A percentile compares a stretch with the other conserved stretches of the same genome.
Evolutionary conservation across 2,888 invertebrate species (phyloP).

Genomic region (Abrostola tripartita): DNA sequence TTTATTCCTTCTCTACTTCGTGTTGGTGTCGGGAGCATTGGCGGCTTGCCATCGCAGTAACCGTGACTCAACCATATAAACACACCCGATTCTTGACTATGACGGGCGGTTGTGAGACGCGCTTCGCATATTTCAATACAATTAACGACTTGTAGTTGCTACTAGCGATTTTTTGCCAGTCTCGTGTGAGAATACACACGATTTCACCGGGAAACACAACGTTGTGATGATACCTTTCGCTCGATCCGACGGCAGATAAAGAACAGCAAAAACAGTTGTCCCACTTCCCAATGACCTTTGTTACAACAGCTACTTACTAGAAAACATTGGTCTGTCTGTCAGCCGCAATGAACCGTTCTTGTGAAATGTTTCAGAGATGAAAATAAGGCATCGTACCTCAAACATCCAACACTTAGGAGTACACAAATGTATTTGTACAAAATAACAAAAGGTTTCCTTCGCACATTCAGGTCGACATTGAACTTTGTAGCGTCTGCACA

Average conservation of each 20-base stretch:
- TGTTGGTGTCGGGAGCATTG: slow-evolving; percentile 71
- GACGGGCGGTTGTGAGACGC: slow-evolving; percentile 64
- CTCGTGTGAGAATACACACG: slow-evolving; percentile 80
- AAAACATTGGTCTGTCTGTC: slow-evolving; percentile 60
- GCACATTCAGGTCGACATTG: slow-evolving; percentile 72
- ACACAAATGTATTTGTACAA: slow-evolving; percentile 36
- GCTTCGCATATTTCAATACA: slow-evolving; percentile 77
- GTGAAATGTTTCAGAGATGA: slow-evolving; percentile 45
- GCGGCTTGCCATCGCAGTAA: slow-evolving; percentile 75
- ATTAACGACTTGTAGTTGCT: slow-evolving; percentile 72
- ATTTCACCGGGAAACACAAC: slow-evolving; percentile 83
- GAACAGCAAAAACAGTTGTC: slow-evolving; percentile 80
- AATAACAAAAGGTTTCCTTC: slow-evolving; percentile 55
- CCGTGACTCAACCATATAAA: slow-evolving; percentile 71
- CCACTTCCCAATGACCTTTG: slow-evolving; percentile 86
- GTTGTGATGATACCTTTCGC: slow-evolving; percentile 84
- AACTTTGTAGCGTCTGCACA: slow-evolving; percentile 73
- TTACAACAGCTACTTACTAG: slow-evolving; percentile 71
- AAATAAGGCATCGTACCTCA: slow-evolving; percentile 38
- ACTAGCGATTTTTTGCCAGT: slow-evolving; percentile 75
- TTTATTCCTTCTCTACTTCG: slow-evolving; percentile 39
- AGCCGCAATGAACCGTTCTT: slow-evolving; percentile 41
- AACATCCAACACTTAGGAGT: slow-evolving; percentile 34
- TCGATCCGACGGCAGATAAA: slow-evolving; percentile 81
- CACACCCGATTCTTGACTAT: slow-evolving; percentile 66